Evolutionary conservation across 2,797 vertebrate genomes (phyloP), one percentile per base, ranked within the genome.

Genomic region (Carapus acus): DNA sequence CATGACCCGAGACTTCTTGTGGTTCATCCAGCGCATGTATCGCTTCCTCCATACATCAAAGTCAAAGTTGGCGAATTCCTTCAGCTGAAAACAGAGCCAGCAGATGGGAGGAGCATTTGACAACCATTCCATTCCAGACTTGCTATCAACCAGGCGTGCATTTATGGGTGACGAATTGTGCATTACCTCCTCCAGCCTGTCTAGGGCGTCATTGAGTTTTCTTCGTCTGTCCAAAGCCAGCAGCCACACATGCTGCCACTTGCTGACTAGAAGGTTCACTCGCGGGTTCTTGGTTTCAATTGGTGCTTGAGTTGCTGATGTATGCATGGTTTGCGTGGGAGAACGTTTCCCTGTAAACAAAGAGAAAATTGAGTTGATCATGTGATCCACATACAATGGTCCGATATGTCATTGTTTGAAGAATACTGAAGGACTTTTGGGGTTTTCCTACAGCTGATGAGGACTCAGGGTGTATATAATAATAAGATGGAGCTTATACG

Each of bases 1-100:
- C 96, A 99, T 99, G 59, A 99, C 96, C 0, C 96, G 90, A 6
- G 96, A 99, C 73, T 99, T 99, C 81, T 99, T 99, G 70, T 99
- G 96, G 84, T 99, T 99, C 96, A 99, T 99, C 96, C 96, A 99
- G n/a, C 95, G 87, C 96, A 99, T 99, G 81, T 99, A 99, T 61
- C 92, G 94, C 82, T 99, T 98, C 69, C 96, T 85, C 96, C 96
- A 99, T 72, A 98, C 86, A 56, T 99, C 96, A 76, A 99, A 98
- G 86, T 99, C 95, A 51, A 99, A 98, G 87, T 97, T 98, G 77
- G 95, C 96, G 71, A 98, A 99, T 80, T 98, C 96, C 71, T 89
- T 95, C 58, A 98, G 74, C 96, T 98, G 65, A 29, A 29, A 61
- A 41, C 14, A 43, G 24, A 34, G 2, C 6, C 31, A n/a, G 34